A percentile compares a stretch with the other conserved stretches of the same genome.
Evolutionary conservation across 1,140 invertebrate species (phyloP).

Genomic region (Hyles vespertilio): DNA sequence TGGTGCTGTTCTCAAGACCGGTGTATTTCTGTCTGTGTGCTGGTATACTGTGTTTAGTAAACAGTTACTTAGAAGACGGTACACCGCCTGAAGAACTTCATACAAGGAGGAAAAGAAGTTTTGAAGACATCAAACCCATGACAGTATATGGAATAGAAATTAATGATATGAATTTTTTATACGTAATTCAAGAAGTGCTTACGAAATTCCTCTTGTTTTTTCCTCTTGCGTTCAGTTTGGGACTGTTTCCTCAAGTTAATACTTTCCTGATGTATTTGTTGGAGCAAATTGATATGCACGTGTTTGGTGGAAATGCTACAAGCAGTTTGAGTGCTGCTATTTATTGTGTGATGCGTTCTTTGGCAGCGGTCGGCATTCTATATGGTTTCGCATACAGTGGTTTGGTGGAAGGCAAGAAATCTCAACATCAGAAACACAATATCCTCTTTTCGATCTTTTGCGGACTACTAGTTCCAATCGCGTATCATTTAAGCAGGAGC

Average conservation of each 20-base stretch:
- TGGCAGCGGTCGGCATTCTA: conserved; percentile 86
- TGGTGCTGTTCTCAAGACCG: conserved; percentile 95
- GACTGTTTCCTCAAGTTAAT: conserved; percentile 97
- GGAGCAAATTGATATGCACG: conserved; percentile 97
- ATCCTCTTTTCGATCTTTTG: conserved; percentile 97
- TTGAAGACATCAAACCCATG: conserved; percentile 59
- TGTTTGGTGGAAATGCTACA: conserved; percentile 98
- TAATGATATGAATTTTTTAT: conserved; percentile 81
- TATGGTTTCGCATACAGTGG: conserved; percentile 94
- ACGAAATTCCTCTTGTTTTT: conserved; percentile 92
- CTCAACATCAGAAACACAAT: conserved; percentile 83
- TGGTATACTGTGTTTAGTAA: conserved; percentile 82
- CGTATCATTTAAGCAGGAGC: conserved; percentile 95
- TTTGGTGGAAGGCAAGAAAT: conserved; percentile 85
- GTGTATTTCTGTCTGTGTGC: conserved; percentile 96
- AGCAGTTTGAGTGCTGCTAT: conserved; percentile 91
- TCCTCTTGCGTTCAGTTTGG: conserved; percentile 94
- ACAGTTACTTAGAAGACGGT: conserved; percentile 75
- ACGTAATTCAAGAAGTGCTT: conserved; percentile 83
- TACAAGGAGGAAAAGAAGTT: conserved; percentile 45
- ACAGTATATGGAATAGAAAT: conserved; percentile 87
- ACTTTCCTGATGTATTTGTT: conserved; percentile 96
- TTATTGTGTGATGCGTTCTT: conserved; percentile 89
- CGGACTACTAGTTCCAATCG: conserved; percentile 89
- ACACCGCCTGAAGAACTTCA: conserved; percentile 36